These are phyloP conservation scores for Ammospiza nelsoni DNA, from an alignment of 2,113 vertebrate genomes.

Conservation along the genomic window DNA sequence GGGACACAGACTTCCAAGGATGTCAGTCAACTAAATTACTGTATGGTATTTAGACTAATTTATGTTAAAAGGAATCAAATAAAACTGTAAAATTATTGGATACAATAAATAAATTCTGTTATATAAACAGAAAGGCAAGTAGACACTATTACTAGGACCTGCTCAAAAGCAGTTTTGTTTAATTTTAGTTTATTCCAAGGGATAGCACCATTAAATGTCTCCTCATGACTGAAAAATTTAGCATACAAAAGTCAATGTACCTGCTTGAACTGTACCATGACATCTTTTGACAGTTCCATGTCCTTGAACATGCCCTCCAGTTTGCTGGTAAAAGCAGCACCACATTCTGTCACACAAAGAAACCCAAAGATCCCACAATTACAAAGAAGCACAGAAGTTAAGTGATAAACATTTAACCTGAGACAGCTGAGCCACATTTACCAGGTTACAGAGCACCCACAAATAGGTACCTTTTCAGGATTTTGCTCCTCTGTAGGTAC, in stretches of 20 bases:
- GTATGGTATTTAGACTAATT: background rate
- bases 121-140: background rate
- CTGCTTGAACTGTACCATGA: constrained; percentile 87
- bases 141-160: background rate
- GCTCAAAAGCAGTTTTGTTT: background rate
- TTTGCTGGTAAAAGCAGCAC: constrained; percentile 86
- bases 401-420: background rate
- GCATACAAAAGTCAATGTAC: constrained; percentile 45
- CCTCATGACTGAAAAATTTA: background rate
- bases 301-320: constrained; percentile 88
- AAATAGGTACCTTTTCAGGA: background rate
- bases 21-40: background rate
- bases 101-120: background rate
- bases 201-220: background rate
- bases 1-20: background rate
- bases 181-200: background rate
- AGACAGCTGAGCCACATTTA: background rate
- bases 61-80: background rate
- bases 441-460: background rate
- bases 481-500: background rate
- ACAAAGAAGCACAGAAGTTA: background rate
- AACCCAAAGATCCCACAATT: background rate
- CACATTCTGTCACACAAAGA: constrained; percentile 75
- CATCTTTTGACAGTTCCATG: constrained; percentile 86
- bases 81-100: background rate